Conservation (phyloP, 2,113 vertebrate genomes). For the Hymenochirus boettgeri region DNA sequence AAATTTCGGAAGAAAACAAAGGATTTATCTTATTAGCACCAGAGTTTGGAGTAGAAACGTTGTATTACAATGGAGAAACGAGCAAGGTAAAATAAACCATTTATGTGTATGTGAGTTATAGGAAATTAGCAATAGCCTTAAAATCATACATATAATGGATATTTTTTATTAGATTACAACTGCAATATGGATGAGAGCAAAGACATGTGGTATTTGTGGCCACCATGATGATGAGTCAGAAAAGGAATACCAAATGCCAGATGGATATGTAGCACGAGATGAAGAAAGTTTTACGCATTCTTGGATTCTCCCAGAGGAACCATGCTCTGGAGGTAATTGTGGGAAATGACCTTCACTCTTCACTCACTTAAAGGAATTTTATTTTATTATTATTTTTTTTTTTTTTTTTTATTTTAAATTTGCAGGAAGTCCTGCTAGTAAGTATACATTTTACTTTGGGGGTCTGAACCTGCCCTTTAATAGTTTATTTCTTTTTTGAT, state of each 20-base stretch:
- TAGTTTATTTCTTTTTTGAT: too few species aligned
- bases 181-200: conserved; percentile 70
- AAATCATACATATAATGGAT: too few species aligned
- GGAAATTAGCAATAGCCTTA: too few species aligned
- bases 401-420: too few species aligned
- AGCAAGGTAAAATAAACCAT: conserved; percentile 44
- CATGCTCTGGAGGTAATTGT: conserved; percentile 60
- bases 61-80: conserved; percentile 48
- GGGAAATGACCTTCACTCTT: too few species aligned
- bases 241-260: conserved; percentile 65
- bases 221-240: conserved; percentile 65
- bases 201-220: conserved; percentile 74
- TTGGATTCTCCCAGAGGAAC: conserved; percentile 66
- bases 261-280: conserved; percentile 54
- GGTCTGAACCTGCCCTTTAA: too few species aligned
- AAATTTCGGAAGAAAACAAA: conserved; percentile 42
- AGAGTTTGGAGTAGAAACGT: conserved; percentile 47
- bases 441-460: too few species aligned
- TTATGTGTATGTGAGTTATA: too few species aligned
- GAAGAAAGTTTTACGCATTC: conserved; percentile 65
- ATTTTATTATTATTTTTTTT: too few species aligned
- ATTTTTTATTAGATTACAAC: conserved; percentile 58
- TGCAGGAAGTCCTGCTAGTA: too few species aligned
- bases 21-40: conserved; percentile 45
- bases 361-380: too few species aligned